Evolutionary conservation across 2,797 vertebrate species (phyloP).

Genomic region (Channa striata): DNA sequence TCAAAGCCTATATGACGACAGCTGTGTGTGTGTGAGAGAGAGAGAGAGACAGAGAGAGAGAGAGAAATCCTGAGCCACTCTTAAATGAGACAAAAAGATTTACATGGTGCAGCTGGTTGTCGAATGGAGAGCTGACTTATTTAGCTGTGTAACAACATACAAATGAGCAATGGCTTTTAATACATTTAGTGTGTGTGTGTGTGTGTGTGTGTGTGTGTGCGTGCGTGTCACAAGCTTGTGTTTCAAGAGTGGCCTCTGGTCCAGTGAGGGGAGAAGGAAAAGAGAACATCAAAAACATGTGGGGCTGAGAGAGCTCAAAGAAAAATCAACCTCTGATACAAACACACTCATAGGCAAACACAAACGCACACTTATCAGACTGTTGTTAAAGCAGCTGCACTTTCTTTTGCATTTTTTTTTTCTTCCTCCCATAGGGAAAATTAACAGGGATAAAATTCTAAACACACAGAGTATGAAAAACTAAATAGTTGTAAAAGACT

Average conservation of each 20-base stretch:
- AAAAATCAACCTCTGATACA: slow-evolving; percentile 65
- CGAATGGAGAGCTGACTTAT: slow-evolving; percentile 45
- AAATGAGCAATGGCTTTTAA: slow-evolving; percentile 59
- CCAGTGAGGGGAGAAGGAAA: slow-evolving; percentile 64
- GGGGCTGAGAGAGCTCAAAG: slow-evolving; percentile 71
- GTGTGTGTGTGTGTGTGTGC: slow-evolving; percentile 27
- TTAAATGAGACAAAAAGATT: slow-evolving; percentile 71
- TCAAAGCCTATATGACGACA: slow-evolving; percentile 71
- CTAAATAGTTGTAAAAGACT: slow-evolving; percentile 59
- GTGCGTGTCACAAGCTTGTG: slow-evolving; percentile 43
- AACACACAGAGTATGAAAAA: slow-evolving; percentile 62
- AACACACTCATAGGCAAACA: slow-evolving; percentile 33
- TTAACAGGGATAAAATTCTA: slow-evolving; percentile 52
- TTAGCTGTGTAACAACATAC: slow-evolving; percentile 49
- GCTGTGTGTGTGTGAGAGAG: slow-evolving; percentile 36
- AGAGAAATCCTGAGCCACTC: slow-evolving; percentile 46
- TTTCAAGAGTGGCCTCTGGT: slow-evolving; percentile 71
- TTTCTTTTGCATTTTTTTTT: slow-evolving; percentile 59
- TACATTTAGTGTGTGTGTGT: slow-evolving; percentile 29
- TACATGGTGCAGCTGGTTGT: slow-evolving; percentile 64
- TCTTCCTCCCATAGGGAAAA: slow-evolving; percentile 52
- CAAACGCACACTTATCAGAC: slow-evolving; percentile 32
- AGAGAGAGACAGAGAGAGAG: slow-evolving; percentile 4
- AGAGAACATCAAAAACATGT: slow-evolving; percentile 83
- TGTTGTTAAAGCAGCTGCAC: slow-evolving; percentile 66